A percentile compares a stretch with the other conserved stretches of the same genome.
Conservation (phyloP, 2,797 vertebrate species). For the Amniataba percoides region DNA sequence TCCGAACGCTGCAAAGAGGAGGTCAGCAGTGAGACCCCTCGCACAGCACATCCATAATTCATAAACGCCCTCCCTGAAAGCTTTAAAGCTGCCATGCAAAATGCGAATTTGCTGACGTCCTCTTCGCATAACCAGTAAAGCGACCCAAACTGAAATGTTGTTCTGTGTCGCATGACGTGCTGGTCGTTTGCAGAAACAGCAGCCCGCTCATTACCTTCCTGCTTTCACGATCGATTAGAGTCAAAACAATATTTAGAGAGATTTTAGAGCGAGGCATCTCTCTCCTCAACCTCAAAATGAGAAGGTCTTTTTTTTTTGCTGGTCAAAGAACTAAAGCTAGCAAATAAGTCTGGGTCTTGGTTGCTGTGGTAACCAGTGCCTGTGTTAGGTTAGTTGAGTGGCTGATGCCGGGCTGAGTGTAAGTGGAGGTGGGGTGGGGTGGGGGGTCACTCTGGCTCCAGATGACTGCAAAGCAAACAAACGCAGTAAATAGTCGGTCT, state of each 20-base stretch:
- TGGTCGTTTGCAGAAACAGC: background rate
- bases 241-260: slow-evolving; percentile 7
- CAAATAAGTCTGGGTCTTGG: slow-evolving; percentile 66
- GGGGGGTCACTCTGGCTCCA: slow-evolving; percentile 48
- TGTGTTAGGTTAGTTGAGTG: slow-evolving; percentile 62
- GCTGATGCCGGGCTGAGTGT: slow-evolving; percentile 43
- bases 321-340: slow-evolving; percentile 61
- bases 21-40: slow-evolving; percentile 17
- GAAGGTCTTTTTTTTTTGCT: slow-evolving; percentile 44
- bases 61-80: slow-evolving; percentile 12
- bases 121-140: background rate
- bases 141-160: background rate
- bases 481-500: slow-evolving; percentile 58
- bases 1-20: slow-evolving; percentile 3
- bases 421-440: slow-evolving; percentile 14
- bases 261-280: slow-evolving; percentile 27
- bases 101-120: slow-evolving; percentile 11
- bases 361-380: slow-evolving; percentile 78
- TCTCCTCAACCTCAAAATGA: slow-evolving; percentile 34
- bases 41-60: slow-evolving; percentile 33
- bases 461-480: slow-evolving; percentile 70
- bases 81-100: slow-evolving; percentile 26
- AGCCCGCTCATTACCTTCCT: background rate
- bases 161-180: background rate
- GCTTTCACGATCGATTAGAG: background rate